These are phyloP conservation scores for Indicator maculatus DNA, from an alignment of 2,113 vertebrate species.

Conservation along the genomic window DNA sequence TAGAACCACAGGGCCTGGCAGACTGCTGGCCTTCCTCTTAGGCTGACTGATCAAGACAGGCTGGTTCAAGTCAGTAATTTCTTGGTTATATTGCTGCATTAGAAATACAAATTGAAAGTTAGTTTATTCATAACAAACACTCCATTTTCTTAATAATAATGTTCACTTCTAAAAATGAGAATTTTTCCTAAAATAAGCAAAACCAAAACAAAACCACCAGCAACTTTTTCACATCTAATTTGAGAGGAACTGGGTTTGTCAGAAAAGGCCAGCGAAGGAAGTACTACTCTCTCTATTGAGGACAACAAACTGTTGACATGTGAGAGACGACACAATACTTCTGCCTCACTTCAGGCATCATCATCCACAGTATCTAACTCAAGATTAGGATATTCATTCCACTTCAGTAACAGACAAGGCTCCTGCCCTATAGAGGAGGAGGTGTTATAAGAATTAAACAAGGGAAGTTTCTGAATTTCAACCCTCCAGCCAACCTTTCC, in stretches of 20 bases:
- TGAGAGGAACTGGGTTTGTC: background rate
- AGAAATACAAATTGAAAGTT: background rate
- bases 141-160: background rate
- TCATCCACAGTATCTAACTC: background rate
- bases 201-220: background rate
- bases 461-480: background rate
- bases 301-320: background rate
- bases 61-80: slow-evolving; percentile 86
- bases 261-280: background rate
- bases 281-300: background rate
- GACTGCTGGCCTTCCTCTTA: slow-evolving; percentile 67
- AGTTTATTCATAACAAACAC: background rate
- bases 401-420: background rate
- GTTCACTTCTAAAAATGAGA: background rate
- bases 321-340: background rate
- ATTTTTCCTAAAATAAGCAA: background rate
- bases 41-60: slow-evolving; percentile 87
- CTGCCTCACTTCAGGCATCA: background rate
- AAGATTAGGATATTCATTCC: background rate
- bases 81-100: slow-evolving; percentile 87
- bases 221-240: background rate
- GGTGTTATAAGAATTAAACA: background rate
- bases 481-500: background rate
- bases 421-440: background rate
- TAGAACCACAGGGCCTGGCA: slow-evolving; percentile 83